A percentile compares a stretch with the other conserved stretches of the same genome.
Conservation (phyloP, 2,888 invertebrate genomes). For the Allygus modestus region DNA sequence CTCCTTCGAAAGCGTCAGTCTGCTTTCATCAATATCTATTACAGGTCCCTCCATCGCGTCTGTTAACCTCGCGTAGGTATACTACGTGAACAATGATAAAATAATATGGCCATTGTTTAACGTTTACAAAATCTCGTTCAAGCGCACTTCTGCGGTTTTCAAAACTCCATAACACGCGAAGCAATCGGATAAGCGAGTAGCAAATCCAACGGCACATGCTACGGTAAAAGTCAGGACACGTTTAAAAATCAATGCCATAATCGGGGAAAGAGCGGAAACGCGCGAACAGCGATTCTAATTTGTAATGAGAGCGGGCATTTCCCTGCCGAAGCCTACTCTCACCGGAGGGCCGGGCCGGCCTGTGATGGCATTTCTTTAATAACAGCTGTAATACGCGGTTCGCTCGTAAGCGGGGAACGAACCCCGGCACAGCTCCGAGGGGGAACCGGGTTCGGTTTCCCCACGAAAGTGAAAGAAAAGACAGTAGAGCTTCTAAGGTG, state of each 20-base stretch:
- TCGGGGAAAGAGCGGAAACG: slow-evolving; percentile 27
- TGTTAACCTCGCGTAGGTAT: too few species aligned
- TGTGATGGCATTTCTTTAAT: slow-evolving; percentile 35
- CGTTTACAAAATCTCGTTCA: too few species aligned
- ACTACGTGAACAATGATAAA: too few species aligned
- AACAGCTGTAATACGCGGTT: slow-evolving; percentile 9
- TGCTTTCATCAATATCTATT: too few species aligned
- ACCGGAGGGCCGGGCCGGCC: neutral
- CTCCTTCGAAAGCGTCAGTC: too few species aligned
- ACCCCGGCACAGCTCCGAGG: neutral
- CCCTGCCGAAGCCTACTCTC: slow-evolving; percentile 12
- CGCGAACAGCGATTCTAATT: slow-evolving; percentile 13
- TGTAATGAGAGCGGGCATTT: slow-evolving; percentile 18
- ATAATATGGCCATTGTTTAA: too few species aligned
- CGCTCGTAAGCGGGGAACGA: neutral
- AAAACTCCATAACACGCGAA: too few species aligned
- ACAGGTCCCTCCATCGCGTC: too few species aligned
- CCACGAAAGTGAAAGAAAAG: slow-evolving; percentile 53
- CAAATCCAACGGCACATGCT: neutral
- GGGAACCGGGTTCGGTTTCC: neutral
- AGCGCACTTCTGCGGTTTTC: too few species aligned
- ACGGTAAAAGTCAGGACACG: neutral
- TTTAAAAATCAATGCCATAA: slow-evolving; percentile 14
- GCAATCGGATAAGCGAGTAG: too few species aligned
- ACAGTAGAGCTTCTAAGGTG: neutral